Percentiles rank a stretch among this genome's conserved stretches.
Evolutionary conservation across 2,888 invertebrate genomes (phyloP).

Genomic region (Mythimna vitellina): DNA sequence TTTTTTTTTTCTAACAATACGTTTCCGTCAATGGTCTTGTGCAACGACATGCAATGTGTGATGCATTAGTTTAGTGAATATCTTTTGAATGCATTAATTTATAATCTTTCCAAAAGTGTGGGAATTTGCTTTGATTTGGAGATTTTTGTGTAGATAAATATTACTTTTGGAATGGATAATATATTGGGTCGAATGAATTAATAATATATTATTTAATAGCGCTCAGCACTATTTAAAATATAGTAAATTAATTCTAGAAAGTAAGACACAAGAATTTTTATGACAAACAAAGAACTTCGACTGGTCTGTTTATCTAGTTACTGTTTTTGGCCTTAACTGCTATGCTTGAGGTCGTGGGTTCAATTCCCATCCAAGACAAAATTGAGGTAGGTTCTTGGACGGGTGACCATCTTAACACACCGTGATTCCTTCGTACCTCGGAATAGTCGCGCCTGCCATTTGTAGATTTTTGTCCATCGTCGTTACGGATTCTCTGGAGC

Average conservation of each 20-base stretch:
- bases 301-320: too few species aligned
- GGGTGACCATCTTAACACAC: too few species aligned
- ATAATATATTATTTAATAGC: background rate
- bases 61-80: constrained; percentile 64
- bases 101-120: constrained; percentile 58
- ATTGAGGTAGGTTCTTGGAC: too few species aligned
- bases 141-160: constrained; percentile 27
- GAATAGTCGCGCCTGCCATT: too few species aligned
- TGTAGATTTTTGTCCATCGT: too few species aligned
- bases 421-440: too few species aligned
- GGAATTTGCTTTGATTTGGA: constrained; percentile 41
- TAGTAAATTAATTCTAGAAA: background rate
- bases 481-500: too few species aligned
- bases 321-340: too few species aligned
- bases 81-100: constrained; percentile 61
- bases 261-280: too few species aligned
- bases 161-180: constrained; percentile 14
- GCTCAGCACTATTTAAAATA: background rate
- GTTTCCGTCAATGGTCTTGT: constrained; percentile 62
- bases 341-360: too few species aligned
- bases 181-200: background rate
- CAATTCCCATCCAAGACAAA: too few species aligned
- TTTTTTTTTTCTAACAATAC: constrained; percentile 60
- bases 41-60: constrained; percentile 63
- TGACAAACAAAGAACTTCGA: too few species aligned